Percentiles rank a stretch among this genome's conserved stretches.
phyloP scores from a whole-genome alignment of 2,797 vertebrate genomes.

The Sebastes matsubarae region DNA sequence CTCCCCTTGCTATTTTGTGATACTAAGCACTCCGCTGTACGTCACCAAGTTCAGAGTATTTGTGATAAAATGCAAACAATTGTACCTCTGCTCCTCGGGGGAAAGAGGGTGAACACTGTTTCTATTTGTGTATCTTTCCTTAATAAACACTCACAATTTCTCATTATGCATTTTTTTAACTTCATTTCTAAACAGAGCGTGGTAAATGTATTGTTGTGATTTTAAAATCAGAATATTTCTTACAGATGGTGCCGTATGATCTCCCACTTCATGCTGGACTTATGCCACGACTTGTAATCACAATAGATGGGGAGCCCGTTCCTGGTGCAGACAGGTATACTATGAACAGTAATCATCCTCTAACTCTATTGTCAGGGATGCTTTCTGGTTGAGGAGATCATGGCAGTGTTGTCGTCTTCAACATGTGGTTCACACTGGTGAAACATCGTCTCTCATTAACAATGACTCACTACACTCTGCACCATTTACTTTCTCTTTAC shows the following conservation, averaged over 20 bases:
- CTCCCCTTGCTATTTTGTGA: constrained; percentile 1
- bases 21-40: not conserved
- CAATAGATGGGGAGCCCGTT: constrained; percentile 80
- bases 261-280: constrained; percentile 87
- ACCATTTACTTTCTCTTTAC: too few relatives aligned
- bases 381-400: not conserved
- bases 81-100: not conserved
- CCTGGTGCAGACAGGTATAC: constrained; percentile 78
- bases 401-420: too few relatives aligned
- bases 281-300: constrained; percentile 87
- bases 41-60: not conserved
- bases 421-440: too few relatives aligned
- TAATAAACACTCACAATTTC: not conserved
- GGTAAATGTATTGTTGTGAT: not conserved
- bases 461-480: too few relatives aligned
- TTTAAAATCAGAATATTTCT: constrained; percentile 37
- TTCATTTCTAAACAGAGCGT: not conserved
- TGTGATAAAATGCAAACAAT: constrained; percentile 21
- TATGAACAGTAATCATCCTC: not conserved
- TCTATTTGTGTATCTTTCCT: not conserved
- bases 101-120: not conserved
- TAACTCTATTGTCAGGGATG: accelerated
- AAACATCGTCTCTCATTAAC: too few relatives aligned
- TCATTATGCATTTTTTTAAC: not conserved
- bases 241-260: constrained; percentile 88